Evolutionary conservation across 1,140 invertebrate species (phyloP), one percentile per base, ranked within the genome.

Genomic region (Oedothorax gibbosus): DNA sequence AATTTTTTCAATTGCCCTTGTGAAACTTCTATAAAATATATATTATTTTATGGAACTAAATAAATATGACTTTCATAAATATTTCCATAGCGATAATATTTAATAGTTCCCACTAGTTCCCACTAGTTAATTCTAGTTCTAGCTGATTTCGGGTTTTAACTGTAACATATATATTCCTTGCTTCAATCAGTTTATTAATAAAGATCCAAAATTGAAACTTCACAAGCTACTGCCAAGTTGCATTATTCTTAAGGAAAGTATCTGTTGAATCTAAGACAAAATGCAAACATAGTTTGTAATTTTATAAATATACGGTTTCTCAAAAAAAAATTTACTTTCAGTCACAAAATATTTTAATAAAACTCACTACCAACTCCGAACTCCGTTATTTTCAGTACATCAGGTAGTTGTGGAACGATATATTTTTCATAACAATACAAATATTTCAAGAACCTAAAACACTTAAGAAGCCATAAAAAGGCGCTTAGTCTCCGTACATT

Each of bases 391-490:
- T 35, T 35, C 35, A 35, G 35, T 35, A 35, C 35, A 35, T 35
- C 35, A 35, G 35, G 35, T 35, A 35, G 35, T 35, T 35, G 35
- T 35, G 35, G 35, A 35, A 35, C 35, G 35, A 35, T 35, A 35
- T 35, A 35, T 35, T 35, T 35, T 35, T 35, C 35, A 35, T 35
- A 35, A 35, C 15, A 53, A 71, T 53, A 53, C 57, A 18, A 18
- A 71, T 18, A 11, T 18, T 71, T 53, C 50, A 60, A 18, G 8
- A 60, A 15, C 14, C 18, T 35, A n/a, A 14, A 7, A 60, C 57
- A 57, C 72, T 60, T 75, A 75, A 60, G 72, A 56, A 57, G 54
- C 72, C 15, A 75, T 75, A 75, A 75, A 57, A 75, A 57, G 35
- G 35, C 4, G 51, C 54, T 75, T 60, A 75, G n/a, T 18, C 14